These are phyloP conservation scores for Nephrotoma flavescens DNA, from an alignment of 2,888 invertebrate genomes.

Conservation along the genomic window DNA sequence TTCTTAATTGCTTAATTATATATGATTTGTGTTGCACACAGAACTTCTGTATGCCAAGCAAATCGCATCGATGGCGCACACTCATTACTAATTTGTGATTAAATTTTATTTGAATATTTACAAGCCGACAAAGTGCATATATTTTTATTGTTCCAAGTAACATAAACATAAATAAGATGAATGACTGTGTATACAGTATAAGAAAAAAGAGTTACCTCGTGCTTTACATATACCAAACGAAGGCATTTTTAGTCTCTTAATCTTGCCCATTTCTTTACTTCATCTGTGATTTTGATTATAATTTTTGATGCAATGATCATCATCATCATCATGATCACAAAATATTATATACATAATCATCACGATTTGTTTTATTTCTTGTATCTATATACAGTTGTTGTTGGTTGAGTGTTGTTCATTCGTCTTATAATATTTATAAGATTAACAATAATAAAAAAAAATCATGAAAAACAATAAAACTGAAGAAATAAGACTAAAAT, in stretches of 20 bases:
- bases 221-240: neutral
- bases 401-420: neutral
- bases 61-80: neutral
- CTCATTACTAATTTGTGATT: neutral
- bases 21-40: neutral
- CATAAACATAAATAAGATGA: neutral
- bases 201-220: neutral
- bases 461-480: neutral
- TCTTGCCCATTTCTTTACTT: neutral
- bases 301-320: neutral
- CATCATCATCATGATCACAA: neutral
- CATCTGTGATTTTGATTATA: neutral
- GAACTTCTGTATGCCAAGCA: neutral
- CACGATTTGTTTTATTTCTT: neutral
- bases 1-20: neutral
- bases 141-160: neutral
- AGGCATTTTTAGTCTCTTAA: neutral
- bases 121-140: neutral
- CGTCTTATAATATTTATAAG: neutral
- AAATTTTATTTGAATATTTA: neutral
- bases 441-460: neutral
- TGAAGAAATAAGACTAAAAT: neutral
- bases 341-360: neutral
- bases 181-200: neutral
- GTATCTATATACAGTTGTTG: too few relatives aligned